A percentile compares a stretch with the other conserved stretches of the same genome.
phyloP scores from a whole-genome alignment of 2,113 vertebrate species.

The Pomatostomus ruficeps region DNA sequence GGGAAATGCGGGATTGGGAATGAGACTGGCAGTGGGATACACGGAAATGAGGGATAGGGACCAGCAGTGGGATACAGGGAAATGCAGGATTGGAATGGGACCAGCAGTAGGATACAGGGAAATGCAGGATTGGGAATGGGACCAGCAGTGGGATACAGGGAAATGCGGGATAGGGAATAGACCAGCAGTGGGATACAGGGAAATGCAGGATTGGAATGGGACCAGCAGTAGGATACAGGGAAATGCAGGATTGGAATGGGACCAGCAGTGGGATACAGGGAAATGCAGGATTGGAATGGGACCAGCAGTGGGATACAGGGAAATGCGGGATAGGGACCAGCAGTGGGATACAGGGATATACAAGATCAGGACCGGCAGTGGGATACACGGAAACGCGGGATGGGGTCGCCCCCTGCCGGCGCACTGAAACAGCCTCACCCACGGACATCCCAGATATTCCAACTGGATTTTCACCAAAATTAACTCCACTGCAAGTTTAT shows the following conservation, averaged over 20 bases:
- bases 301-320: too few relatives aligned
- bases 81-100: rapidly evolving
- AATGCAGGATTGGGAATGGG: rapidly evolving
- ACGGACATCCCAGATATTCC: neutral
- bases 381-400: neutral
- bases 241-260: rapidly evolving
- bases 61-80: neutral
- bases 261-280: neutral
- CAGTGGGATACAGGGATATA: too few relatives aligned
- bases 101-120: neutral
- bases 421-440: neutral
- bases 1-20: neutral
- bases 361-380: neutral
- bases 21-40: neutral
- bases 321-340: neutral
- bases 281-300: neutral
- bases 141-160: neutral
- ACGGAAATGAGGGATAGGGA: neutral
- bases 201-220: neutral
- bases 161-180: neutral
- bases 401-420: neutral
- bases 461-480: neutral
- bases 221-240: neutral
- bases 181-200: too few relatives aligned
- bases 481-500: neutral